These are phyloP conservation scores for Pseudomyrmex cubaensis DNA, from an alignment of 1,140 invertebrate genomes.

Conservation along the genomic window DNA sequence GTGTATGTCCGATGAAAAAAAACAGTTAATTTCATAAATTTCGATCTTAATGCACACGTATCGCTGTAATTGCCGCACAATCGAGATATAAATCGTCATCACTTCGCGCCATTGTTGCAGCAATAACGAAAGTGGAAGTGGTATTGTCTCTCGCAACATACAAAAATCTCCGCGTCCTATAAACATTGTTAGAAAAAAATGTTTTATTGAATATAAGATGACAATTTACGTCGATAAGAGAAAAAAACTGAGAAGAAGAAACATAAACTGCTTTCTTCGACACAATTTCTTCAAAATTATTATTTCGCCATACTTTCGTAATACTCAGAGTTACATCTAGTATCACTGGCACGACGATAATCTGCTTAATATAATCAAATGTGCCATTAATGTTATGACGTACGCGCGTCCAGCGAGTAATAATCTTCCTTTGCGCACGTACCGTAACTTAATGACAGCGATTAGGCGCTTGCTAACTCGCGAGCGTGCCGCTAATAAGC, in stretches of 20 bases:
- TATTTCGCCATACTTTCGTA: neutral
- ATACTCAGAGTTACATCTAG: neutral
- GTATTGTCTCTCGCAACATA: too few species aligned
- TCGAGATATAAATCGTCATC: slow-evolving; percentile 22
- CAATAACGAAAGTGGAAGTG: neutral
- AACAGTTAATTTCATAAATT: slow-evolving; percentile 27
- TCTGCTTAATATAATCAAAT: slow-evolving; percentile 20
- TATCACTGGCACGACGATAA: neutral
- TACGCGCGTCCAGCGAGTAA: neutral
- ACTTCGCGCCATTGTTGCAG: neutral
- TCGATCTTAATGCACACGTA: slow-evolving; percentile 16
- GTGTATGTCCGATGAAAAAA: slow-evolving; percentile 22
- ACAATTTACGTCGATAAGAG: too few species aligned
- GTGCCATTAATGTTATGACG: neutral
- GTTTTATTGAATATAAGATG: too few species aligned
- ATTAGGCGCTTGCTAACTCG: slow-evolving; percentile 16
- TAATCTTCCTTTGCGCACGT: neutral
- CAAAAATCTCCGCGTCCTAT: too few species aligned
- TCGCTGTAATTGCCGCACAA: neutral
- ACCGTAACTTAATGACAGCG: slow-evolving; percentile 9
- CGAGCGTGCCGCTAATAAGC: slow-evolving; percentile 15
- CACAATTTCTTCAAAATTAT: neutral
- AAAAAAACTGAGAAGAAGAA: too few species aligned
- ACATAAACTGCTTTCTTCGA: too few species aligned
- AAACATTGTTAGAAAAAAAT: too few species aligned